Evolutionary conservation across 1,140 invertebrate genomes (phyloP).

Genomic region (Microplitis demolitor): DNA sequence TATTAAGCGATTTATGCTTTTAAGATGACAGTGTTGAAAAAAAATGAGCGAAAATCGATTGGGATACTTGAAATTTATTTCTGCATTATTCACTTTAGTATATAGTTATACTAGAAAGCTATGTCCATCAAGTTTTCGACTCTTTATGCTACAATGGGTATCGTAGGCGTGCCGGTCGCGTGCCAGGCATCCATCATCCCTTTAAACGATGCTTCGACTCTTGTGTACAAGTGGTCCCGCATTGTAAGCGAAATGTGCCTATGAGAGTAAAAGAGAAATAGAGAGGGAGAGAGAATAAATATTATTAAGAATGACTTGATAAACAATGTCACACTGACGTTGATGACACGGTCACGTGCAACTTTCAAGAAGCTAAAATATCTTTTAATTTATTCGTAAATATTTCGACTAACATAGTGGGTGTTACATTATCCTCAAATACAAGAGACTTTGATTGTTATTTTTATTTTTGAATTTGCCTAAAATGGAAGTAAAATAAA

Average conservation of each 20-base stretch:
- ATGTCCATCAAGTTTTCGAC: background rate
- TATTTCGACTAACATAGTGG: background rate
- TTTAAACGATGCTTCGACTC: conserved; percentile 47
- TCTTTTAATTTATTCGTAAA: background rate
- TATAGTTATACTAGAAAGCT: background rate
- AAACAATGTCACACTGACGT: conserved; percentile 47
- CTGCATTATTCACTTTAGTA: background rate
- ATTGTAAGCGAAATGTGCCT: background rate
- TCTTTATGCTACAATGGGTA: conserved; percentile 16
- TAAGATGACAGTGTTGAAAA: background rate
- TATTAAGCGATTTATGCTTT: conserved; percentile 29
- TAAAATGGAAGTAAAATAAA: no score
- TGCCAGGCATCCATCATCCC: conserved; percentile 59
- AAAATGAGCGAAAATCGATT: background rate
- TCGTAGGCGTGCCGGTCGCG: conserved; percentile 56
- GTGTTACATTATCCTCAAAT: background rate
- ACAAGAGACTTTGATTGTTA: no score
- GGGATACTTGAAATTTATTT: background rate
- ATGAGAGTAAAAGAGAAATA: background rate
- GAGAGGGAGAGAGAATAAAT: no score
- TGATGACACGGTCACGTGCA: conserved; percentile 48
- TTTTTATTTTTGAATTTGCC: no score
- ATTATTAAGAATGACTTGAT: conserved; percentile 34
- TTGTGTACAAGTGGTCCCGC: conserved; percentile 14
- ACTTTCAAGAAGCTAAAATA: background rate